Base-by-base conservation (phyloP, 2,797 vertebrate genomes). In the Lindbergichthys nudifrons region DNA sequence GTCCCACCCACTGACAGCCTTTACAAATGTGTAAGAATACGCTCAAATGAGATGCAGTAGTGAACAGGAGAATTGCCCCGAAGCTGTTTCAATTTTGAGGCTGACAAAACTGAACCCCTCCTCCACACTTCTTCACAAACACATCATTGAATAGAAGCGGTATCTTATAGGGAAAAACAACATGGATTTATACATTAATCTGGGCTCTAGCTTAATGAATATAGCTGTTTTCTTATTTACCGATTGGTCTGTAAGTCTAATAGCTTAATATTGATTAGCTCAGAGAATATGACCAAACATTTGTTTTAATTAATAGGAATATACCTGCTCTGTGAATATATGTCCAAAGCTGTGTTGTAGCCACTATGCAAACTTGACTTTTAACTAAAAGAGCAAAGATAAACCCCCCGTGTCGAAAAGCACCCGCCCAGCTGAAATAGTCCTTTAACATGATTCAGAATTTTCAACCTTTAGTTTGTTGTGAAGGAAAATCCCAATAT, bases 1-100 rank as follows among this genome's bases (percentile, higher is more conserved):
- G 26, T 80, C 65, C 83, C 87, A 77, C 89, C 88, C 73, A 89
- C 87, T 87, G 75, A 86, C 82, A 73, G 66, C 84, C 84, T 78
- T 79, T 60, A 51, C 12, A 21, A 30, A 57, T 26, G 87, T 88
- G 82, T 52, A 59, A 75, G 74, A 85, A 79, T 81, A 64, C 67
- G 77, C 70, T 26, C 42, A 56, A 59, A 56, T 32, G 63, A 75
- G 68, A 66, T 54, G 45, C 23, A 58, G 54, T 66, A 69, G 59
- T 78, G 71, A 75, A 62, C n/a, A 65, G 18, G 26, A 73, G 39
- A 26, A 41, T n/a, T 69, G 52, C 70, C 85, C 85, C 63, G 63
- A 57, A 79, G 79, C 46, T 58, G 58, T 66, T 82, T 66, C 63
- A 51, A 23, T 65, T 41, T 26, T 26, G 26, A 26, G 26, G 26